Percentiles rank a stretch among this genome's conserved stretches.
Conservation (phyloP, 2,888 invertebrate genomes). For the Pyrgus malvae region DNA sequence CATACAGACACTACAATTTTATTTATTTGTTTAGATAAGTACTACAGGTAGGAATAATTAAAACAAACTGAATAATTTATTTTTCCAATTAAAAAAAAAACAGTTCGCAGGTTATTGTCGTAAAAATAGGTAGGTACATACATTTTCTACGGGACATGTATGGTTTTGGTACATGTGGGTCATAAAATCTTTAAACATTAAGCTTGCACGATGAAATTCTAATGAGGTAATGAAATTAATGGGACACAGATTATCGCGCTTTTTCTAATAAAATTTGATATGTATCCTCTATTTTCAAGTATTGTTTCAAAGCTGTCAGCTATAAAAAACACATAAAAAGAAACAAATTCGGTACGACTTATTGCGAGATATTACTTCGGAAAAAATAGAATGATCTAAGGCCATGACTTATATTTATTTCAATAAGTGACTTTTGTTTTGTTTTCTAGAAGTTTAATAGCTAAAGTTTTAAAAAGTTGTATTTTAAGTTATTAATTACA, state of each 20-base stretch:
- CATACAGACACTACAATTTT: too few species aligned
- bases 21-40: too few species aligned
- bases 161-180: neutral
- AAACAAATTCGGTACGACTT: too few species aligned
- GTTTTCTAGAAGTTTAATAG: too few species aligned
- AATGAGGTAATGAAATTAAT: constrained; percentile 34
- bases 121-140: constrained; percentile 7
- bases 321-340: too few species aligned
- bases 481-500: too few species aligned
- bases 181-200: constrained; percentile 7
- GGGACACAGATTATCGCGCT: constrained; percentile 14
- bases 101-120: neutral
- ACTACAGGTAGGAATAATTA: neutral
- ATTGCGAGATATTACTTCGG: too few species aligned
- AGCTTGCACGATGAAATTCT: constrained; percentile 30
- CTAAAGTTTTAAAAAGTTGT: too few species aligned
- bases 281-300: neutral
- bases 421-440: too few species aligned
- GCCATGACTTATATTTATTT: too few species aligned
- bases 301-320: neutral
- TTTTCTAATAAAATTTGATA: constrained; percentile 13
- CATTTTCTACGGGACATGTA: constrained; percentile 16
- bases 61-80: neutral
- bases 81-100: constrained; percentile 2
- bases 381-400: too few species aligned